A percentile compares a stretch with the other conserved stretches of the same genome.
These are phyloP conservation scores for Graptemys geographica DNA, from an alignment of 2,797 vertebrate species.

Conservation along the genomic window DNA sequence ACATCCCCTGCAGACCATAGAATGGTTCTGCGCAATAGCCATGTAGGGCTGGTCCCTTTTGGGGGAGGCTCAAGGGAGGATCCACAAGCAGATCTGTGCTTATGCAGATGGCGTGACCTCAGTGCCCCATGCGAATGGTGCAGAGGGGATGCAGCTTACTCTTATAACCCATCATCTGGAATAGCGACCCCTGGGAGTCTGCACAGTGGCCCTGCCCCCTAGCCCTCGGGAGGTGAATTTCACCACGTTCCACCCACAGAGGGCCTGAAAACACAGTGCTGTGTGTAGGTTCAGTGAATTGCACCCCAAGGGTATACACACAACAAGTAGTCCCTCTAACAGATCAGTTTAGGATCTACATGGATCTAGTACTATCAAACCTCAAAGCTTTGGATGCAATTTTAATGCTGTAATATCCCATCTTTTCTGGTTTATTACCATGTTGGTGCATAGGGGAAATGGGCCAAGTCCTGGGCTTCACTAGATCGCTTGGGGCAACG, in stretches of 20 bases:
- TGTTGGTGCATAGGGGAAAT: background rate
- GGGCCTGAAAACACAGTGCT: background rate
- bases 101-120: background rate
- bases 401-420: background rate
- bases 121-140: background rate
- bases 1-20: background rate
- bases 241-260: fast-evolving
- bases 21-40: background rate
- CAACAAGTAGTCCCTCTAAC: background rate
- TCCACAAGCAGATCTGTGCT: background rate
- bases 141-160: background rate
- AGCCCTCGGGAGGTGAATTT: background rate
- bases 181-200: background rate
- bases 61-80: background rate
- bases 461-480: fast-evolving
- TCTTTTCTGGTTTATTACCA: background rate
- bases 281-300: background rate
- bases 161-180: background rate
- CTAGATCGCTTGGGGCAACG: background rate
- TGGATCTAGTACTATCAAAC: background rate
- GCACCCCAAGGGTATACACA: background rate
- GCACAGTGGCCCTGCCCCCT: background rate
- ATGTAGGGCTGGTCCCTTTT: too few species aligned
- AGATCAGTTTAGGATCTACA: background rate
- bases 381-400: background rate